Percentiles rank a stretch among this genome's conserved stretches.
phyloP scores from a whole-genome alignment of 2,113 vertebrate species.

The Nothocercus julius region DNA sequence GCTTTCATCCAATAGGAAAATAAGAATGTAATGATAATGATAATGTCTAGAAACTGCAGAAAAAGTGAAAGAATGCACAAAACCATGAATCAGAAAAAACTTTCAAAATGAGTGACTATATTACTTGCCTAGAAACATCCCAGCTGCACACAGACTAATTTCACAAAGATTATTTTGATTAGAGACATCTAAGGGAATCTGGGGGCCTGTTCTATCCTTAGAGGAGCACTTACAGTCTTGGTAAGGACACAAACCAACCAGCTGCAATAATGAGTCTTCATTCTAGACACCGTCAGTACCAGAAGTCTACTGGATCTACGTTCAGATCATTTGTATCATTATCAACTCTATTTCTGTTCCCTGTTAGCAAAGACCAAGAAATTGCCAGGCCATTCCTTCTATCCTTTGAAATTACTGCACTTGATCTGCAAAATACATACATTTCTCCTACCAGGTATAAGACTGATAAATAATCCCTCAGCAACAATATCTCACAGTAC shows the following conservation, averaged over 20 bases:
- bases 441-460: background rate
- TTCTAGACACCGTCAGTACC: background rate
- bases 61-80: background rate
- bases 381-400: background rate
- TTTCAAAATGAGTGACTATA: background rate
- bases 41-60: background rate
- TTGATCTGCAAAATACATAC: background rate
- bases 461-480: background rate
- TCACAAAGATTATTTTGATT: background rate
- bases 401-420: background rate
- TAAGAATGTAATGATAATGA: background rate
- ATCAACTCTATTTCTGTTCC: background rate
- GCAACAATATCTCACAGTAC: background rate
- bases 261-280: background rate
- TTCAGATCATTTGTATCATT: background rate
- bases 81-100: background rate
- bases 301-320: background rate
- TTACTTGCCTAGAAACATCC: background rate
- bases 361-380: background rate
- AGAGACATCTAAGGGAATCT: background rate
- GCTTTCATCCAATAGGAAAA: background rate
- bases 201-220: background rate
- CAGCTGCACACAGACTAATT: background rate
- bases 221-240: background rate
- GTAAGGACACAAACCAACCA: background rate